These are phyloP conservation scores for Mionectes macconnelli DNA, from an alignment of 2,113 vertebrate species.

Conservation along the genomic window DNA sequence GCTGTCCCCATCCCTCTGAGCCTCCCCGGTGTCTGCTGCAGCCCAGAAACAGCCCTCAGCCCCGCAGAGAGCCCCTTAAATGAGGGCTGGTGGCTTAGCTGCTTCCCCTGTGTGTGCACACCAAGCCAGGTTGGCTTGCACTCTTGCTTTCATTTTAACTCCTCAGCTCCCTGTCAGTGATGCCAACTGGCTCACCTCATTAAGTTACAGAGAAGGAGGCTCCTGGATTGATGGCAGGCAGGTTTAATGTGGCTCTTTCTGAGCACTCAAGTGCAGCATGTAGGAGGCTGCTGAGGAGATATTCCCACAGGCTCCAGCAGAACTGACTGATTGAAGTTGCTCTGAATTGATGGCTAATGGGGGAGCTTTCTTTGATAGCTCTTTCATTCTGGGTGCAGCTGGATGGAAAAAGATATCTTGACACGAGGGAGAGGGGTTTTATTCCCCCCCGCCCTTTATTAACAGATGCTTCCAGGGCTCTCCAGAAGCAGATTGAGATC, in stretches of 20 bases:
- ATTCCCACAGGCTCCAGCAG: slow-evolving; percentile 63
- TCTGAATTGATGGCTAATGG: slow-evolving; percentile 68
- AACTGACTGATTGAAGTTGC: slow-evolving; percentile 71
- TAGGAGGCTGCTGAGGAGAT: slow-evolving; percentile 68
- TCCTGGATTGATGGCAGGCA: slow-evolving; percentile 63
- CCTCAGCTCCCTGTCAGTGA: slow-evolving; percentile 58
- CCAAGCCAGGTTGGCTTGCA: not conserved
- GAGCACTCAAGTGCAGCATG: slow-evolving; percentile 63
- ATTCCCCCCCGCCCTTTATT: slow-evolving; percentile 38
- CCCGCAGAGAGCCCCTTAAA: not conserved
- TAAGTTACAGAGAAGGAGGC: slow-evolving; percentile 65
- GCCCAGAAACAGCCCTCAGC: not conserved
- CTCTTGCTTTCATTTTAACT: slow-evolving; percentile 15
- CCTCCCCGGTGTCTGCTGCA: not conserved
- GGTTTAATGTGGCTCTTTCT: slow-evolving; percentile 65
- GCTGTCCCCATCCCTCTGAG: not conserved
- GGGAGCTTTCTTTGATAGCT: slow-evolving; percentile 59
- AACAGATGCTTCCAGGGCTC: slow-evolving; percentile 61
- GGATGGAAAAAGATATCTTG: slow-evolving; percentile 40
- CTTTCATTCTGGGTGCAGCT: slow-evolving; percentile 63
- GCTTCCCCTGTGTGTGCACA: not conserved
- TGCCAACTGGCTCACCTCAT: slow-evolving; percentile 56
- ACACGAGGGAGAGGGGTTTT: not conserved
- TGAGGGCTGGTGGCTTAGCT: not conserved
- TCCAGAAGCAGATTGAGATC: slow-evolving; percentile 46